Conservation (phyloP, 1,140 invertebrate species). For the Ectropis grisescens region DNA sequence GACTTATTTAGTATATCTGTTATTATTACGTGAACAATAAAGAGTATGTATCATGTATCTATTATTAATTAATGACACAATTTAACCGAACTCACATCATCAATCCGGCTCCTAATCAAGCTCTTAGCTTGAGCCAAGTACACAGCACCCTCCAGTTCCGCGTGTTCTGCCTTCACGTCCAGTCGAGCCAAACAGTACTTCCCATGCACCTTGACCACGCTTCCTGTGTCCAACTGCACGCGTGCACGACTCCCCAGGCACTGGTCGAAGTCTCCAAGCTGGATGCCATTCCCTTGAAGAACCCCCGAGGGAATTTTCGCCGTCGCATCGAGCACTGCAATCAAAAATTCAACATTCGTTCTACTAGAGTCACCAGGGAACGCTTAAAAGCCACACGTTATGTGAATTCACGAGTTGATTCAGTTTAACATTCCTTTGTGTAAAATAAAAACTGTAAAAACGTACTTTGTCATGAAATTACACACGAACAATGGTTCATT, state of each 20-base stretch:
- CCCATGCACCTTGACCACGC: conserved; percentile 72
- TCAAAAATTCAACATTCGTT: conserved; percentile 27
- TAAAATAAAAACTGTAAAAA: too few relatives aligned
- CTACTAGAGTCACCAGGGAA: conserved; percentile 9
- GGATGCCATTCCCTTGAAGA: conserved; percentile 78
- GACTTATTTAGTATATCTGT: too few relatives aligned
- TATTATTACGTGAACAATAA: too few relatives aligned
- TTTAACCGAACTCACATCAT: conserved; percentile 79
- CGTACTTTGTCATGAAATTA: too few relatives aligned
- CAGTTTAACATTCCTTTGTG: conserved; percentile 7
- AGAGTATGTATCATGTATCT: too few relatives aligned
- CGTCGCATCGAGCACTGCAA: conserved; percentile 78
- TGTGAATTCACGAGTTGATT: too few relatives aligned
- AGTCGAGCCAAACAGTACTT: conserved; percentile 78
- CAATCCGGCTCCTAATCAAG: conserved; percentile 72
- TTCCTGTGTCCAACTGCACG: conserved; percentile 67
- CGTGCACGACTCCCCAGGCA: conserved; percentile 72
- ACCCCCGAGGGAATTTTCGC: conserved; percentile 78
- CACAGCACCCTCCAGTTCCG: conserved; percentile 71
- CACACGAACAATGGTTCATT: too few relatives aligned
- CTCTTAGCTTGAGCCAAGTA: conserved; percentile 74
- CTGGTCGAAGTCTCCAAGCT: conserved; percentile 80
- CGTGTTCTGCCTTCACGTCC: conserved; percentile 70
- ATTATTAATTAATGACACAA: too few relatives aligned
- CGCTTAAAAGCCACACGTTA: conserved; percentile 4